These are phyloP conservation scores for Pelmatolapia mariae DNA, from an alignment of 2,113 vertebrate species.

Conservation along the genomic window DNA sequence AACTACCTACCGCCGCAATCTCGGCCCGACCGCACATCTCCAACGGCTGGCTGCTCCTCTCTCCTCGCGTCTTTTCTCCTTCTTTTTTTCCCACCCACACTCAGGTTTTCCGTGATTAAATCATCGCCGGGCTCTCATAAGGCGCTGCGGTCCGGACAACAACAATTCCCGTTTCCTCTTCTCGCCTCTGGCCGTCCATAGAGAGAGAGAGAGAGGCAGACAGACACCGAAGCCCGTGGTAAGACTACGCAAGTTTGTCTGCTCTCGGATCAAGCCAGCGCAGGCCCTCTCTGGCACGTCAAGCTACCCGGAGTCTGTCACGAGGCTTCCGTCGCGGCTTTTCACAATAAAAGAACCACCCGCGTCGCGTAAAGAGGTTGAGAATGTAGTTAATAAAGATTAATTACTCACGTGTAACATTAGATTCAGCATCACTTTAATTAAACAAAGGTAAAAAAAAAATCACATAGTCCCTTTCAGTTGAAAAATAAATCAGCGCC, in stretches of 20 bases:
- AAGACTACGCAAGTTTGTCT: conserved; percentile 55
- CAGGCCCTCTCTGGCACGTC: conserved; percentile 37
- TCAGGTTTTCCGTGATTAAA: conserved; percentile 37
- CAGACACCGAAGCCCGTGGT: conserved; percentile 12
- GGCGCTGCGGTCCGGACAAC: conserved; percentile 28
- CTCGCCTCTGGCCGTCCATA: conserved; percentile 47
- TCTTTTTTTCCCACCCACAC: not conserved
- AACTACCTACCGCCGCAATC: conserved; percentile 66
- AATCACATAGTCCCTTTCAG: too few relatives aligned
- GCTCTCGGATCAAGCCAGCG: conserved; percentile 8
- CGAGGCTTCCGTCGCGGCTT: not conserved
- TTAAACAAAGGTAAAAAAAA: too few relatives aligned
- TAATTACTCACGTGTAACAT: not conserved
- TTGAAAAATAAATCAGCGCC: too few relatives aligned
- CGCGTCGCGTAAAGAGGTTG: not conserved
- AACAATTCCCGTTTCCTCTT: conserved; percentile 38
- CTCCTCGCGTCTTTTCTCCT: conserved; percentile 3
- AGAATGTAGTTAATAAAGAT: not conserved
- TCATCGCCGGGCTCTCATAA: conserved; percentile 17
- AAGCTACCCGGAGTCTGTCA: not conserved
- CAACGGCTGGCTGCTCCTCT: conserved; percentile 25
- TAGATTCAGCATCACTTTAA: not conserved
- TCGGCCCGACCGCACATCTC: conserved; percentile 71
- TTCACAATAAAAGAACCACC: conserved; percentile 28
- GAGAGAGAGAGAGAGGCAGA: conserved; percentile 23